Conservation (phyloP, 2,797 vertebrate genomes). For the Graptemys geographica region DNA sequence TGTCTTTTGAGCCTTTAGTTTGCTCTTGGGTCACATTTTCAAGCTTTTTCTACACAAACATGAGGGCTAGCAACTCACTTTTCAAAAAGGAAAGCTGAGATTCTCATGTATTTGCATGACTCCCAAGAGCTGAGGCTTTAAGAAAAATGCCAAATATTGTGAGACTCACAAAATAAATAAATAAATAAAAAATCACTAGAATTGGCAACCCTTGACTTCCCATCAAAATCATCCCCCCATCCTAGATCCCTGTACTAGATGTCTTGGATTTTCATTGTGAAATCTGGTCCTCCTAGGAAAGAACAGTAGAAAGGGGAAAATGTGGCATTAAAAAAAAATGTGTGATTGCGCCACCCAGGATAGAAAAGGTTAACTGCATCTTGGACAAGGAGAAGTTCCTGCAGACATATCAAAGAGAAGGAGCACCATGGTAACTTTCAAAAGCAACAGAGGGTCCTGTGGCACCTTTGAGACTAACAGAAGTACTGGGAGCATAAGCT, state of each 20-base stretch:
- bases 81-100: not conserved
- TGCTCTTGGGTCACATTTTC: not conserved
- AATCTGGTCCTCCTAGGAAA: not conserved
- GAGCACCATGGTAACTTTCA: not conserved
- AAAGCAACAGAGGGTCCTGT: no score
- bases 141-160: not conserved
- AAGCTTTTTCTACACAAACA: not conserved
- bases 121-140: not conserved
- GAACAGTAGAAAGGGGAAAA: not conserved
- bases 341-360: not conserved
- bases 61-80: not conserved
- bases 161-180: not conserved
- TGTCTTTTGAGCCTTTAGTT: not conserved
- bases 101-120: not conserved
- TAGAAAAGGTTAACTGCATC: not conserved
- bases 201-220: not conserved
- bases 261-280: not conserved
- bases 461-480: no score
- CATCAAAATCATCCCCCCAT: not conserved
- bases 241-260: not conserved
- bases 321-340: not conserved
- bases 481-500: no score
- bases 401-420: not conserved
- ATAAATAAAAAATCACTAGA: not conserved
- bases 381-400: not conserved